Base-by-base conservation (phyloP, 2,797 vertebrate genomes). In the Pelobates cultripes region DNA sequence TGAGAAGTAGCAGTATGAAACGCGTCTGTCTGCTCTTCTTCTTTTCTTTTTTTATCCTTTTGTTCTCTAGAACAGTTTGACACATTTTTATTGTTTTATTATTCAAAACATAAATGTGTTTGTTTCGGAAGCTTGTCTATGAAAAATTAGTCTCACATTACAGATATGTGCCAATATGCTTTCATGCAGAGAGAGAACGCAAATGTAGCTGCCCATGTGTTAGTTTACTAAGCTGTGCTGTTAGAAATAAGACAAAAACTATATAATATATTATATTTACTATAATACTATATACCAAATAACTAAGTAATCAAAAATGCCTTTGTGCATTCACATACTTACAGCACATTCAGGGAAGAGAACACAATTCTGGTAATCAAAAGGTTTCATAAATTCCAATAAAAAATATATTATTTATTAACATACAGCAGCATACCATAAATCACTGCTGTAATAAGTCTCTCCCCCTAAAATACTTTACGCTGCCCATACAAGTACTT, bases 51-150 rank as follows among this genome's bases (percentile, higher is more conserved):
- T 79, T 51, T 79, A 64, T 72, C 43, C 70, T 45, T 73, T 53
- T 73, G n/a, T 66, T 72, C 43, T 79, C 13, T 41, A 43, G 61
- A 70, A 55, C 78, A 79, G 69, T 72, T 66, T 79, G 78, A 67
- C 60, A 55, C 40, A 73, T 79, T 79, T 70, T 43, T 45, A 61
- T 28, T 53, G 63, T 67, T 73, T 67, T 80, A 73, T 80, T 74
- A 80, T 80, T 69, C 43, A 68, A 75, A 42, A 7, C 15, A 61
- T 68, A 45, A 68, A 67, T 69, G 60, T 74, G n/a, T 74, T 80
- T 73, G 43, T 57, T 80, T 69, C 67, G 4, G 15, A 15, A 9
- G n/a, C 67, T n/a, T 55, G 67, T 74, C n/a, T 57, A 8, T 28
- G 14, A 57, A 44, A 17, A 13, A 71, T 64, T 51, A 53, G 61